Base-by-base conservation (phyloP, 2,113 vertebrate species). In the Todiramphus chloris region DNA sequence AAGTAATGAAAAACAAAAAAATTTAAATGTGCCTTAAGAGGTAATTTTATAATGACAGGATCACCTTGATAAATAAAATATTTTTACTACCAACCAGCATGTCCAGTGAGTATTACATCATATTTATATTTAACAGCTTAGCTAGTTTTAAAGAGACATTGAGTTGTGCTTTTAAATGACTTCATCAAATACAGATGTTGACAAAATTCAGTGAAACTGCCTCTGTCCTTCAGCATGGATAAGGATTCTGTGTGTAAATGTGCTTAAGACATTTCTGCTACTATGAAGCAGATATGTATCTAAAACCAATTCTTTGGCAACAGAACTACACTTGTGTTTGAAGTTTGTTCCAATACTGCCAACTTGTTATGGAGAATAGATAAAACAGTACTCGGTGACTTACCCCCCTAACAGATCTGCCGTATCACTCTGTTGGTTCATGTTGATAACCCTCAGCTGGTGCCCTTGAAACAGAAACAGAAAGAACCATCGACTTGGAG, bases 381-480 rank as follows among this genome's bases (percentile, higher is more conserved):
- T 14, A 28, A 17, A 87, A n/a, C 21, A 63, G 41, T 5, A 44
- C 6, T 21, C 59, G 72, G 17, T 41, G 25, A 97, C 99, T 98
- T 96, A 99, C 99, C 99, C 99, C 72, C 99, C 99, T 48, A 99
- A 98, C 5, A 99, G 98, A 97, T 99, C 99, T 33, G 99, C 99
- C 0, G 99, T 99, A 94, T 99, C 99, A 96, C 99, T 99, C 95
- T 99, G 99, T 81, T 99, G 99, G 96, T 99, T 99, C 99, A 99
- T 99, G 97, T 99, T 99, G 76, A 99, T 97, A 72, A 99, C 99
- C 43, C 98, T 97, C 90, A 99, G 93, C 92, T 66, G 97, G 90
- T 99, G 99, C 53, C 99, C 99, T 99, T 96, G 76, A 93, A 98
- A 91, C 56, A 93, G 81, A 75, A 92, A 85, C 0, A 60, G 44